Evolutionary conservation across 2,113 vertebrate genomes (phyloP).

Genomic region (Diadophis punctatus): DNA sequence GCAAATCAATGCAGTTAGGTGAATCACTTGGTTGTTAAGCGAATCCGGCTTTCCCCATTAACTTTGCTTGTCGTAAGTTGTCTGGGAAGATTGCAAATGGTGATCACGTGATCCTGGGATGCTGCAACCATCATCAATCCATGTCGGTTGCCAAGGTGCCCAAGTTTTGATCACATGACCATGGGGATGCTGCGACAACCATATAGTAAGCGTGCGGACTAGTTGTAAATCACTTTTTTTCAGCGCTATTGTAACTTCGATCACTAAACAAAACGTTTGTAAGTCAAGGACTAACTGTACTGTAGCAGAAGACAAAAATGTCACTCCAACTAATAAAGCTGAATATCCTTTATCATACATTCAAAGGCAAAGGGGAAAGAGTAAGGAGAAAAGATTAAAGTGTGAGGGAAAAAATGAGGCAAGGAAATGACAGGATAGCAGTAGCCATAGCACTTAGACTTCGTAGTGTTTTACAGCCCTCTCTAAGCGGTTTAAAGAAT

Average conservation of each 20-base stretch:
- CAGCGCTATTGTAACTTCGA: no score
- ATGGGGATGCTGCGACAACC: neutral
- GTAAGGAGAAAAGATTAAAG: neutral
- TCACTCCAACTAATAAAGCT: neutral
- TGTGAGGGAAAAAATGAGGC: neutral
- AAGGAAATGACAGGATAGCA: neutral
- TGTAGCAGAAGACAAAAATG: neutral
- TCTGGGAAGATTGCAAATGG: neutral
- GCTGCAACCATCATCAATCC: neutral
- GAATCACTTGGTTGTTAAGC: neutral
- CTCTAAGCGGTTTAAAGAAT: neutral
- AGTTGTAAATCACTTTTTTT: neutral
- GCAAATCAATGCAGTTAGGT: neutral
- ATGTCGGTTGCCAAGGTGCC: neutral
- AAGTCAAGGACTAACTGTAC: no score
- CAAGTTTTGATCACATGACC: neutral
- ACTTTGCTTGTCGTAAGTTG: neutral
- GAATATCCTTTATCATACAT: neutral
- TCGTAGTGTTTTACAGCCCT: neutral
- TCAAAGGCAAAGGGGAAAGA: neutral
- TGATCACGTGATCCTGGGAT: neutral
- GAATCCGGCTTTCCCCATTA: neutral
- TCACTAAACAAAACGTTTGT: no score
- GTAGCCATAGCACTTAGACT: neutral
- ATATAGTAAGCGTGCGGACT: neutral